phyloP scores from a whole-genome alignment of 2,797 vertebrate species.

The Gymnothorax reevesii region DNA sequence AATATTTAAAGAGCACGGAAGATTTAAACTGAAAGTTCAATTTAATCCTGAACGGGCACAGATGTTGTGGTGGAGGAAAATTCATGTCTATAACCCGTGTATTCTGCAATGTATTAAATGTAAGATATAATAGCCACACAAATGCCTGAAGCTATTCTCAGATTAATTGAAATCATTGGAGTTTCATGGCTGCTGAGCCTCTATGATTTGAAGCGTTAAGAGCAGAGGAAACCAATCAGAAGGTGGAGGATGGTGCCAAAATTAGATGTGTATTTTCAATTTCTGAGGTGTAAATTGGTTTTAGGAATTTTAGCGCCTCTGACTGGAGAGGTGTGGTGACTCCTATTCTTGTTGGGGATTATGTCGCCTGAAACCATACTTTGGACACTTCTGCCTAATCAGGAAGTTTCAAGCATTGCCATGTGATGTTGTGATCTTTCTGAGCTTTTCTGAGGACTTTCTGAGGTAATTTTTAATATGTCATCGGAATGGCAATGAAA shows the following conservation, averaged over 20 bases:
- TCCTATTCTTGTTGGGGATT: background rate
- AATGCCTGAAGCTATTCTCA: slow-evolving; percentile 12
- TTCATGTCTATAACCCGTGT: slow-evolving; percentile 9
- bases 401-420: background rate
- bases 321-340: background rate
- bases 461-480: background rate
- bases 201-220: slow-evolving; percentile 3
- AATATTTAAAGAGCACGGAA: slow-evolving; percentile 52
- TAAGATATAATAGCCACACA: slow-evolving; percentile 38
- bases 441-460: background rate
- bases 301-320: background rate
- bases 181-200: background rate
- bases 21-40: slow-evolving; percentile 57
- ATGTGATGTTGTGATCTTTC: background rate
- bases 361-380: background rate
- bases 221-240: background rate
- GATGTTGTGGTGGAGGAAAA: background rate
- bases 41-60: slow-evolving; percentile 51
- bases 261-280: slow-evolving; percentile 7
- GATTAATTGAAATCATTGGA: slow-evolving; percentile 37
- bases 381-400: slow-evolving; percentile 15
- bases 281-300: background rate
- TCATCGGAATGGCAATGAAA: background rate
- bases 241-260: background rate
- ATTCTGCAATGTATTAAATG: slow-evolving; percentile 23